Percentiles rank a stretch among this genome's conserved stretches.
These are phyloP conservation scores for Eupithecia exiguata DNA, from an alignment of 2,888 invertebrate species.

Conservation along the genomic window DNA sequence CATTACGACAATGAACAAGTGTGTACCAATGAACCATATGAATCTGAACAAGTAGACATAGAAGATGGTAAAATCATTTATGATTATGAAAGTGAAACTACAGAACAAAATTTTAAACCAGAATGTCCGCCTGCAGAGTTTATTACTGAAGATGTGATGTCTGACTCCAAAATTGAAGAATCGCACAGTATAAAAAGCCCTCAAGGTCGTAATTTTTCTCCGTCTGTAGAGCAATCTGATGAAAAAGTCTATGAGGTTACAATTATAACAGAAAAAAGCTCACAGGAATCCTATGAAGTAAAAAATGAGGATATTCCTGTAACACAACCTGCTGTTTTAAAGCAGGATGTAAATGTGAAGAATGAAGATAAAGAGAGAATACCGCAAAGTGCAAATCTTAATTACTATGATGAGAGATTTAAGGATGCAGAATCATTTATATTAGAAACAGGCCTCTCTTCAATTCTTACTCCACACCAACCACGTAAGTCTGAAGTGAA, in stretches of 20 bases:
- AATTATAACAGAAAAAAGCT: constrained; percentile 43
- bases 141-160: constrained; percentile 42
- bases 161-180: constrained; percentile 44
- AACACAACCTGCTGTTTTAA: constrained; percentile 49
- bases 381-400: constrained; percentile 63
- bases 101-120: constrained; percentile 70
- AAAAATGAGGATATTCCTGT: constrained; percentile 55
- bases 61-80: constrained; percentile 73
- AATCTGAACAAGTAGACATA: constrained; percentile 58
- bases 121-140: constrained; percentile 61
- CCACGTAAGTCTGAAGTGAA: constrained; percentile 60
- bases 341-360: constrained; percentile 54
- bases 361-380: constrained; percentile 62
- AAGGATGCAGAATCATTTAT: constrained; percentile 92
- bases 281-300: constrained; percentile 52
- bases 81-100: constrained; percentile 75
- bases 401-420: constrained; percentile 86
- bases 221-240: constrained; percentile 20
- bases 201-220: constrained; percentile 44
- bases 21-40: constrained; percentile 64
- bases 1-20: constrained; percentile 65
- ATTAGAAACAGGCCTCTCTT: constrained; percentile 84
- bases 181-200: constrained; percentile 40
- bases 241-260: constrained; percentile 19
- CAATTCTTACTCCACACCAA: constrained; percentile 63